Base-by-base conservation (phyloP, 2,113 vertebrate genomes). In the Anoura caudifer region DNA sequence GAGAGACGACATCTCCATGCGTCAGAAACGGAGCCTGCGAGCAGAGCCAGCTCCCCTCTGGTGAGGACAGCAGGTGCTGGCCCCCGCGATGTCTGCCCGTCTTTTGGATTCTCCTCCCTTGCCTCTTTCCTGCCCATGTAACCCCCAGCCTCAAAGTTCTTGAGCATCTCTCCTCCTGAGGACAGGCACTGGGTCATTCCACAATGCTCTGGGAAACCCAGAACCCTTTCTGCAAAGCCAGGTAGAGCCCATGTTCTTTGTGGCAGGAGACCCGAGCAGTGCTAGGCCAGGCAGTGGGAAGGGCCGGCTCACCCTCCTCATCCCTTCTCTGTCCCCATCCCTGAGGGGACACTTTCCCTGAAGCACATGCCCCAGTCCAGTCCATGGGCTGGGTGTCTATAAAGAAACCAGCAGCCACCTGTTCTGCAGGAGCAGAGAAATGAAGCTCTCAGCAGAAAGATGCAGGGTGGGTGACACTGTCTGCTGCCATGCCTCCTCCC, bases 1-100 rank as follows among this genome's bases (percentile, higher is more conserved):
- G 61, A 41, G 63, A 77, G 28, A 17, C 1, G 0, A 2, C 7
- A 28, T 17, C 54, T 13, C 6, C 22, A 0, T 5, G 45, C 19
- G 15, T 82, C 38, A 45, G 73, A 11, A 24, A 28, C 0, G 17
- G 52, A 47, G 4, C 79, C 43, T 4, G 0, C 2, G 52, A 3
- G 6, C 0, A 0, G 36, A 73, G 47, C 38, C 20, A 17, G 13
- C 52, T 14, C 45, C 47, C 26, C n/a, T 6, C 10, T 2, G 3
- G 6, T 1, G 0, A 4, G 28, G 31, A 15, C 24, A 7, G 38
- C 43, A 11, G 43, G 20, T 0, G 0, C 72, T 19, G 0, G n/a
- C 28, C 6, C 24, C 31, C 12, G 12, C 9, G 6, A 7, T 7
- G 12, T 45, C 63, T 24, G 17, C 45, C 26, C 0, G 28, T 75